Conservation (phyloP, 64 coral and sea anemone genomes). For the Stichodactyla mertensii region DNA sequence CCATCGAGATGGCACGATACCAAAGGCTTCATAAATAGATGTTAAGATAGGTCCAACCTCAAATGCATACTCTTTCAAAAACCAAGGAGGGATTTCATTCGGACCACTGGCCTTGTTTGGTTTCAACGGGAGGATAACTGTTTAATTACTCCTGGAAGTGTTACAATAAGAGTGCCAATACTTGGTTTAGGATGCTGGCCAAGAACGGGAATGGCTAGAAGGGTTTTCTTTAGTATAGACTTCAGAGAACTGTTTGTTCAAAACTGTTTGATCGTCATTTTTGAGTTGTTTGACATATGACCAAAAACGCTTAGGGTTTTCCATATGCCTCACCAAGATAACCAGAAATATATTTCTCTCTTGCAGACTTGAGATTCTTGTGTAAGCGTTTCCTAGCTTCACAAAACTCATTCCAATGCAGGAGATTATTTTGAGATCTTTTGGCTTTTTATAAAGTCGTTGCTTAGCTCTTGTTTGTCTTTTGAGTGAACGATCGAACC, state of each 20-base stretch:
- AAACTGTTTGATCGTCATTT: constrained; percentile 31
- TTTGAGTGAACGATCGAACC: no score
- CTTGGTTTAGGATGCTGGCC: constrained; percentile 13
- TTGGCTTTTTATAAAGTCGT: no score
- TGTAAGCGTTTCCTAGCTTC: no score
- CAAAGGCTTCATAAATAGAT: constrained; percentile 35
- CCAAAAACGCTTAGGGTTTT: no score
- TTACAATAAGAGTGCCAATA: constrained; percentile 10
- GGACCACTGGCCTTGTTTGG: constrained; percentile 25
- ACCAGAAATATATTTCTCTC: no score
- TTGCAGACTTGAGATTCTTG: no score
- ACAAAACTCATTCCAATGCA: no score
- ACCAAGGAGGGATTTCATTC: constrained; percentile 46
- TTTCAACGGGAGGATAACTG: constrained; percentile 43
- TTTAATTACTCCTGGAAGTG: constrained; percentile 33
- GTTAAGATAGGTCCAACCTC: constrained; percentile 39
- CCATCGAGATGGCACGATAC: constrained; percentile 7
- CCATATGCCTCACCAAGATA: no score
- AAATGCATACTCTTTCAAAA: constrained; percentile 30
- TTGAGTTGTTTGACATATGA: no score
- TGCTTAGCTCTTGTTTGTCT: no score
- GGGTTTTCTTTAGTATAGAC: constrained; percentile 25
- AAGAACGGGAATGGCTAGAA: constrained; percentile 13
- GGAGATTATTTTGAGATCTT: no score
- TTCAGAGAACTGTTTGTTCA: constrained; percentile 18